Conservation (phyloP, 2,797 vertebrate species). For the Acanthopagrus latus region DNA sequence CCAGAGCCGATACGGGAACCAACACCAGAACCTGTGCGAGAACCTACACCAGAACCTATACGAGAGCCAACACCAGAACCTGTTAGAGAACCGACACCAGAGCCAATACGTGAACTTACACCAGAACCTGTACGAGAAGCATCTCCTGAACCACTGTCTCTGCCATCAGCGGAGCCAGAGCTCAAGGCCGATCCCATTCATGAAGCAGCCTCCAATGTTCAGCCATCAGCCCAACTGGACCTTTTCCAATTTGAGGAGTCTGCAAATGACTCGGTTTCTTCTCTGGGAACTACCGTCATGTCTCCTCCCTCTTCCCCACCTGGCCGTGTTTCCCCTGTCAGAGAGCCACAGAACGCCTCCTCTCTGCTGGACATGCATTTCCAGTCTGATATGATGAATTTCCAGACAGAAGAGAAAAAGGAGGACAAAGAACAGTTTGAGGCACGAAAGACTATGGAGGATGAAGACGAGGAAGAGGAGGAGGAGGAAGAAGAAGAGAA, state of each 20-base stretch:
- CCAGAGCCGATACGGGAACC: neutral
- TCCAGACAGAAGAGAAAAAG: conserved; percentile 54
- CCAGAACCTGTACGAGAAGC: conserved; percentile 32
- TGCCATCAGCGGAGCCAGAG: conserved; percentile 24
- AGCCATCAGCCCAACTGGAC: conserved; percentile 67
- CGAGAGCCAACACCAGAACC: neutral
- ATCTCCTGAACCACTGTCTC: conserved; percentile 31
- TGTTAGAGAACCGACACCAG: conserved; percentile 11
- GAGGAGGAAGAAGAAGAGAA: conserved; percentile 52
- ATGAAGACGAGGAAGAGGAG: conserved; percentile 50
- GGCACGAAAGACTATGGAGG: conserved; percentile 25
- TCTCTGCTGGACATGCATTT: conserved; percentile 63
- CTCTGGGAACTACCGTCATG: conserved; percentile 84
- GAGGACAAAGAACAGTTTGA: conserved; percentile 37
- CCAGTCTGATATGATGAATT: conserved; percentile 45
- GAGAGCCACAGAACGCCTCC: conserved; percentile 61
- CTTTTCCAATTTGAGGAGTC: conserved; percentile 66
- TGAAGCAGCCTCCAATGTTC: conserved; percentile 39
- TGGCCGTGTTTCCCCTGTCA: conserved; percentile 62
- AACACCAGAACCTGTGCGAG: neutral
- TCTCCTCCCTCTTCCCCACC: conserved; percentile 85
- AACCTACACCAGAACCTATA: neutral
- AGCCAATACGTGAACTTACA: neutral
- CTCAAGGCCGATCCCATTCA: conserved; percentile 4
- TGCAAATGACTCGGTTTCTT: conserved; percentile 54